These are phyloP conservation scores for Botia almorhae DNA, from an alignment of 2,797 vertebrate genomes.

Conservation along the genomic window DNA sequence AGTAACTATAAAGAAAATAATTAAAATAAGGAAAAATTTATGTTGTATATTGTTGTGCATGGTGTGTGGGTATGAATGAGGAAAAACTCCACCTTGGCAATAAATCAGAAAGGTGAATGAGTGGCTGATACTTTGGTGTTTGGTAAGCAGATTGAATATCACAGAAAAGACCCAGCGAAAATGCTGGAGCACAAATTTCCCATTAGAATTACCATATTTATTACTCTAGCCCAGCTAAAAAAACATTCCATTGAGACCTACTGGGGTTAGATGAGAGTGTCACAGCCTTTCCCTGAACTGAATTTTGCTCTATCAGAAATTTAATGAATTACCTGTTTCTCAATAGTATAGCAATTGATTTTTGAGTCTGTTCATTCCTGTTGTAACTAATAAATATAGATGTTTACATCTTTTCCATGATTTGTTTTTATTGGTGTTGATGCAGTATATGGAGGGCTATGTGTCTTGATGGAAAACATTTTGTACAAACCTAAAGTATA, in stretches of 20 bases:
- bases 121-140: slow-evolving; percentile 47
- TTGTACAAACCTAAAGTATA: not conserved
- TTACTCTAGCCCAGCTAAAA: slow-evolving; percentile 53
- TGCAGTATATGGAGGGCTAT: not conserved
- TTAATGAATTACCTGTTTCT: slow-evolving; percentile 51
- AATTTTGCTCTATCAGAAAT: slow-evolving; percentile 42
- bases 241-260: slow-evolving; percentile 59
- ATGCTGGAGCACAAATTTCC: slow-evolving; percentile 41
- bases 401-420: slow-evolving; percentile 35
- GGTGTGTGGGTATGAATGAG: slow-evolving; percentile 6
- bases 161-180: slow-evolving; percentile 26
- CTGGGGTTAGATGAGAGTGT: slow-evolving; percentile 54
- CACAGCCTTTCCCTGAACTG: slow-evolving; percentile 46
- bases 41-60: slow-evolving; percentile 2
- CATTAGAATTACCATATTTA: slow-evolving; percentile 60
- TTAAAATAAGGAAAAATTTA: not conserved
- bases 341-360: slow-evolving; percentile 45
- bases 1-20: no score
- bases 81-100: slow-evolving; percentile 15
- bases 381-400: slow-evolving; percentile 45
- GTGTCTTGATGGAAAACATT: not conserved
- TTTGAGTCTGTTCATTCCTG: slow-evolving; percentile 39
- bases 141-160: slow-evolving; percentile 57
- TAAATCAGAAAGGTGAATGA: slow-evolving; percentile 43
- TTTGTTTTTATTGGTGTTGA: not conserved